phyloP scores from a whole-genome alignment of 2,113 vertebrate species.

The Fukomys damarensis region DNA sequence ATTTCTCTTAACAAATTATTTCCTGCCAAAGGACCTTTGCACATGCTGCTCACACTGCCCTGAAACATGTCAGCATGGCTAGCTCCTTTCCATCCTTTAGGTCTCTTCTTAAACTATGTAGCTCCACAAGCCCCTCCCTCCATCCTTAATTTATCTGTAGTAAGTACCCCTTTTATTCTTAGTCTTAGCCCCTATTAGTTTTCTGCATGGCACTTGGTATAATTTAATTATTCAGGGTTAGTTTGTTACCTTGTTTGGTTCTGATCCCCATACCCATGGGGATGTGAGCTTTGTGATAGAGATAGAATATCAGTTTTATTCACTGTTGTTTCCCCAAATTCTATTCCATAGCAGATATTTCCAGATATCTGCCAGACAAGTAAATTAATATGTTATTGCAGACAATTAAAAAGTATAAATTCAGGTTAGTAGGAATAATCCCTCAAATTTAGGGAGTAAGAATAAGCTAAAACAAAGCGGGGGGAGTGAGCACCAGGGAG shows the following conservation, averaged over 20 bases:
- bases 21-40: neutral
- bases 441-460: neutral
- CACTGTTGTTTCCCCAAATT: neutral
- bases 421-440: neutral
- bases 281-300: neutral
- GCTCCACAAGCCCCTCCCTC: neutral
- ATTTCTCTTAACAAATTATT: neutral
- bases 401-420: conserved; percentile 1
- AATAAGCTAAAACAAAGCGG: neutral
- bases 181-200: neutral
- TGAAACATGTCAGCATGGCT: neutral
- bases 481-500: neutral
- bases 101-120: neutral
- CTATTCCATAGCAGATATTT: neutral
- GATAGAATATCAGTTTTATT: neutral
- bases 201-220: neutral
- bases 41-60: neutral
- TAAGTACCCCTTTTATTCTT: neutral
- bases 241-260: neutral
- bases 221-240: neutral
- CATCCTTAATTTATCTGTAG: neutral
- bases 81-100: neutral
- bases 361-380: neutral
- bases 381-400: neutral
- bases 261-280: neutral